Base-by-base conservation (phyloP, 2,113 vertebrate genomes). In the Colaptes auratus region DNA sequence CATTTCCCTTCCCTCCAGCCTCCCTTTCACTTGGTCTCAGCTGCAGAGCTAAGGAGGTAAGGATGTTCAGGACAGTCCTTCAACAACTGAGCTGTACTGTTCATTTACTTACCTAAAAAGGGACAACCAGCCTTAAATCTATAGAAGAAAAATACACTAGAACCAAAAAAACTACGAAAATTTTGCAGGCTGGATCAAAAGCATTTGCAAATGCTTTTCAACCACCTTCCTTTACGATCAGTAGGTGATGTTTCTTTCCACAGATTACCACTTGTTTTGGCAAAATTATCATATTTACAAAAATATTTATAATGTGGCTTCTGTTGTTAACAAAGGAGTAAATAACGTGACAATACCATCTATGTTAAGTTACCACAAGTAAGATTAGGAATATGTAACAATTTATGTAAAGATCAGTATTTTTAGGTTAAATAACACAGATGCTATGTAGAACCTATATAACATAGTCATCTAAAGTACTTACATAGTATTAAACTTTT, bases 351-450 rank as follows among this genome's bases (percentile, higher is more conserved):
- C 9, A 17, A 48, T 6, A 48, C 2, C 20, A 56, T 23, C 20
- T 70, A 46, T 36, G 7, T 55, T 16, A 27, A 21, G 52, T 55
- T 30, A 33, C 7, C 33, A 60, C 5, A 13, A 63, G 35, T 50
- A 67, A 42, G 15, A 65, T 44, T 42, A 80, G 48, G 15, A 60
- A 25, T 9, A 80, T 12, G 18, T 46, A 81, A 53, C 35, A 35
- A 12, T 50, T 55, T 59, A 60, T 0, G 0, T 7, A 39, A 64
- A 53, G 13, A 27, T 21, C 4, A 7, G 19, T 36, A 73, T 64
- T 65, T 81, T 23, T 31, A 53, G 27, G 7, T 74, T 31, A 90
- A 67, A 16, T 25, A 65, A 19, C 15, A 61, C 2, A 44, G 59
- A 48, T 39, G 78, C 33, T 27, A 28, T 27, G 13, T 59, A 82